Base-by-base conservation (phyloP, 2,113 vertebrate species). In the Toxotes chatareus region DNA sequence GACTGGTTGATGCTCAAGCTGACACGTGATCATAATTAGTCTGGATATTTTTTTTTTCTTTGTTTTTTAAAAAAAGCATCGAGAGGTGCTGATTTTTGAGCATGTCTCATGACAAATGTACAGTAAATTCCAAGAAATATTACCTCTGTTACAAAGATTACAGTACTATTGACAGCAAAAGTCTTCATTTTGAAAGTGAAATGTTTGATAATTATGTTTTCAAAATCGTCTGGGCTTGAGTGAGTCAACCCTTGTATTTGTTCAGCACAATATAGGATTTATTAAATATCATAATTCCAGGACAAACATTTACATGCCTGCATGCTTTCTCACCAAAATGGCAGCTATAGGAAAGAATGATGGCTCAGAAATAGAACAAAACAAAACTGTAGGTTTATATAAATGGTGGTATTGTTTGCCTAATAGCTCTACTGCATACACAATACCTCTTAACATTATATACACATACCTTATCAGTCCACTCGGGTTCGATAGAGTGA, bases 281-380 rank as follows among this genome's bases (percentile, higher is more conserved):
- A 97, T 97, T 99, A 95, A 99, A 98, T 99, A 99, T 97, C 97
- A 98, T 97, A 96, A 99, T 96, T 98, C 96, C 97, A 98, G 97
- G 97, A 99, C 98, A 98, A 99, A 99, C 99, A 99, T 99, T 97
- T 98, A 99, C 98, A 99, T 99, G 98, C 98, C 98, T 98, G 98
- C 98, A 99, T 99, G 98, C 98, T 95, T 97, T 97, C 96, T 98
- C 97, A 97, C 97, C 97, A 97, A 97, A 99, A 98, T 97, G 97
- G 95, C 96, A 95, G 97, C 96, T 96, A 98, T 94, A 96, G 96
- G 96, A 99, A 97, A 97, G 97, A 96, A 98, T 95, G 95, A 96
- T 97, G 97, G 98, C 97, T 98, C 98, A 95, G 97, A 97, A 95
- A 95, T 88, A 93, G 93, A 95, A 94, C 82, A 71, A 93, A 94